A percentile compares a stretch with the other conserved stretches of the same genome.
Conservation (phyloP, 2,888 invertebrate species). For the Agrilus biguttatus region DNA sequence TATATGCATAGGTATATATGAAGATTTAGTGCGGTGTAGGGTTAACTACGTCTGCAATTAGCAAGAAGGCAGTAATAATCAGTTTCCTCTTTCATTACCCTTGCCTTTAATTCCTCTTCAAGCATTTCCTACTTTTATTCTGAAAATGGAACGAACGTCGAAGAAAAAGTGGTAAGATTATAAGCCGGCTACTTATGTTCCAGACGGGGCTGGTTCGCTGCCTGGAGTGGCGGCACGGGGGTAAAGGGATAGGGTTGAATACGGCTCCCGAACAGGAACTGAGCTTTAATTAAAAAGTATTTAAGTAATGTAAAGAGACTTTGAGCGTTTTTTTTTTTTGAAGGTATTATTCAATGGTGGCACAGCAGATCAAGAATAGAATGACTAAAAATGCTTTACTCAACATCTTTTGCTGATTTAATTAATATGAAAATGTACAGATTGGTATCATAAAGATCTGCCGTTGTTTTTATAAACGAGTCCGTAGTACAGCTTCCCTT, state of each 20-base stretch:
- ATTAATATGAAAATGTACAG: no score
- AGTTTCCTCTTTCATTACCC: constrained; percentile 14
- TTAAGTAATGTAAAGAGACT: constrained; percentile 6
- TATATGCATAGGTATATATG: constrained; percentile 1
- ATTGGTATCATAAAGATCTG: no score
- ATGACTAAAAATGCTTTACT: no score
- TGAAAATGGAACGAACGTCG: constrained; percentile 1
- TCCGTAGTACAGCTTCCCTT: no score
- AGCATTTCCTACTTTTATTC: constrained; percentile 15
- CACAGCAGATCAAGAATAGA: no score
- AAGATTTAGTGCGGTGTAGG: constrained; percentile 11
- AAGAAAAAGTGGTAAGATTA: constrained; percentile 17
- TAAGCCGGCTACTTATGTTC: constrained; percentile 1
- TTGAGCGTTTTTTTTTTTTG: no score
- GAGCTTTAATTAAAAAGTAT: constrained; percentile 11
- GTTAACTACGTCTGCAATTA: constrained; percentile 16
- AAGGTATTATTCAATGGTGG: no score
- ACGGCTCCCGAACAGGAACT: constrained; percentile 7
- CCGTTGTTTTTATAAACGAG: no score
- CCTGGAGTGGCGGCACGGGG: constrained; percentile 6
- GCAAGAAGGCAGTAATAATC: constrained; percentile 15
- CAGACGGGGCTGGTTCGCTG: constrained; percentile 4
- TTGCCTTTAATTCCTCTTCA: constrained; percentile 16
- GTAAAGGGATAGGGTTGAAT: constrained; percentile 11
- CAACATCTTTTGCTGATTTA: no score